These are phyloP conservation scores for Caenorhabditis wallacei DNA, from an alignment of 2,888 invertebrate species.

Conservation along the genomic window DNA sequence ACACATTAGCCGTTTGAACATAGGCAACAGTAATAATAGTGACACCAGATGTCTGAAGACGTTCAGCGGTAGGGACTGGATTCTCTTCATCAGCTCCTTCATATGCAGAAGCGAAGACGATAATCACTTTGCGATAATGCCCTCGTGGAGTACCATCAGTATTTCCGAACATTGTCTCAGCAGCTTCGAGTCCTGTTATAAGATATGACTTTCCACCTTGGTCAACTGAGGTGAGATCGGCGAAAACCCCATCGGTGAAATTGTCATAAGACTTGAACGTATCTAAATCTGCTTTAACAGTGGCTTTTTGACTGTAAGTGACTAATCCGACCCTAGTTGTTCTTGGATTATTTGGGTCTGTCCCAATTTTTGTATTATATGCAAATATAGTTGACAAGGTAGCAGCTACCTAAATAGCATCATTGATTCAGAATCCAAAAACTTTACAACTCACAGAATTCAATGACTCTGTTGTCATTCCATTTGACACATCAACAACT, in stretches of 20 bases:
- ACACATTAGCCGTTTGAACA: background rate
- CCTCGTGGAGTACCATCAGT: background rate
- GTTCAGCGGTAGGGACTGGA: background rate
- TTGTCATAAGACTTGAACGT: background rate
- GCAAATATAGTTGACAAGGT: background rate
- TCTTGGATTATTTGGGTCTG: background rate
- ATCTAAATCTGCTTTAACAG: background rate
- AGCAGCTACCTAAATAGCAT: background rate
- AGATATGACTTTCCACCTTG: background rate
- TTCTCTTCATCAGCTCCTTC: background rate
- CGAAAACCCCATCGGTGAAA: background rate
- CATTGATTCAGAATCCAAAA: too few relatives aligned
- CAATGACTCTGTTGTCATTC: background rate
- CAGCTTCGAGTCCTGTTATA: background rate
- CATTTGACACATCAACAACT: constrained; percentile 6
- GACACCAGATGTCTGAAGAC: background rate
- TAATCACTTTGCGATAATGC: constrained; percentile 23
- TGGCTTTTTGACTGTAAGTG: constrained; percentile 10
- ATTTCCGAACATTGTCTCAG: background rate
- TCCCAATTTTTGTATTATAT: background rate
- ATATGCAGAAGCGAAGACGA: background rate
- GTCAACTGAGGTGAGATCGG: background rate
- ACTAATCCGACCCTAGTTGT: constrained; percentile 43
- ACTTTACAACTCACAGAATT: background rate
- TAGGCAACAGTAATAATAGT: background rate